Evolutionary conservation across 1,140 invertebrate genomes (phyloP).

Genomic region (Eciton burchellii): DNA sequence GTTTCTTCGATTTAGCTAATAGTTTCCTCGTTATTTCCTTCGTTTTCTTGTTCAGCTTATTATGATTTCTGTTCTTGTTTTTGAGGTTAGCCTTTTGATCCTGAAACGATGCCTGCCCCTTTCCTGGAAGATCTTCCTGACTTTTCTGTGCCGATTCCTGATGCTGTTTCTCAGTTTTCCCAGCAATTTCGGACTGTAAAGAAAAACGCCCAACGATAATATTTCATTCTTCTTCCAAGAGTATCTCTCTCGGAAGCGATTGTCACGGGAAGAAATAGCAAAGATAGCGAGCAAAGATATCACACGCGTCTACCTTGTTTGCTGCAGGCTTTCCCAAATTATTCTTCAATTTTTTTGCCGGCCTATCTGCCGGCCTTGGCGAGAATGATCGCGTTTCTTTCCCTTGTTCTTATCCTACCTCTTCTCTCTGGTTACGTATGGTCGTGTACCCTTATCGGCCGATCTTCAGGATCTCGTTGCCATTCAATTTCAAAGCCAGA

Average conservation of each 20-base stretch:
- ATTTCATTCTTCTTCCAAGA: no score
- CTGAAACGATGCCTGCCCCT: conserved; percentile 73
- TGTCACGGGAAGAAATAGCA: neutral
- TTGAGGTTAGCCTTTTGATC: conserved; percentile 79
- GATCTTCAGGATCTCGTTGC: conserved; percentile 81
- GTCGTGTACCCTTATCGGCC: conserved; percentile 84
- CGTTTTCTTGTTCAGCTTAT: conserved; percentile 78
- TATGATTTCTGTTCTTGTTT: conserved; percentile 75
- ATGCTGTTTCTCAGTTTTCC: conserved; percentile 67
- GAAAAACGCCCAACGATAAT: conserved; percentile 18
- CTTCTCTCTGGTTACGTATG: neutral
- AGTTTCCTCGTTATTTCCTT: conserved; percentile 79
- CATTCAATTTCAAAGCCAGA: conserved; percentile 87
- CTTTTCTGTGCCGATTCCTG: conserved; percentile 33
- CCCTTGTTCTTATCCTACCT: conserved; percentile 16
- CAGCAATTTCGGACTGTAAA: conserved; percentile 63
- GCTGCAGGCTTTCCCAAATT: conserved; percentile 2
- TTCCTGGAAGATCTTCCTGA: conserved; percentile 68
- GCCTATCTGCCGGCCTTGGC: conserved; percentile 7
- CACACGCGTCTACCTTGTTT: conserved; percentile 58
- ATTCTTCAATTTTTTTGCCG: conserved; percentile 69
- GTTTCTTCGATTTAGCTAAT: conserved; percentile 71
- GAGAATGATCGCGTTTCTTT: conserved; percentile 52
- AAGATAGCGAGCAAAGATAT: conserved; percentile 6
- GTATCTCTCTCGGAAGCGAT: no score